Conservation (phyloP, 2,113 vertebrate species). For the Rhinolophus sinicus region DNA sequence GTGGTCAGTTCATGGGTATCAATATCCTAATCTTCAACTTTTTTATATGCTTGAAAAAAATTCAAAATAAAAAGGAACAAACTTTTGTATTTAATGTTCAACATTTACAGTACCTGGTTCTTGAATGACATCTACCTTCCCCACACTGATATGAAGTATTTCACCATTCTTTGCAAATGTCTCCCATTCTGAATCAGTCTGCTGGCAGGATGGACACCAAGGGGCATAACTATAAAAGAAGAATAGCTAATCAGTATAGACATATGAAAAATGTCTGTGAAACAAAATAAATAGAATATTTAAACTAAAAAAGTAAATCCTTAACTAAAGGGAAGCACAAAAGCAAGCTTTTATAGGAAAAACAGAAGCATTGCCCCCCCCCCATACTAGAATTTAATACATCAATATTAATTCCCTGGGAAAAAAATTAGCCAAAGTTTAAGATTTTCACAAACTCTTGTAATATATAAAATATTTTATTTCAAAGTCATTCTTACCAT, state of each 20-base stretch:
- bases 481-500: neutral
- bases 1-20: neutral
- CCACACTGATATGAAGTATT: constrained; percentile 86
- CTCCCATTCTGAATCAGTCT: constrained; percentile 91
- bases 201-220: constrained; percentile 93
- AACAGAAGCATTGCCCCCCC: neutral
- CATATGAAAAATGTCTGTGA: neutral
- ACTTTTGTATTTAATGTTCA: neutral
- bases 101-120: constrained; percentile 88
- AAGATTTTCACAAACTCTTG: constrained; percentile 16
- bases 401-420: neutral
- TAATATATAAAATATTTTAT: neutral
- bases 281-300: neutral
- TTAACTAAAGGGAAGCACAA: neutral
- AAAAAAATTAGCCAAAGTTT: neutral
- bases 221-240: constrained; percentile 89
- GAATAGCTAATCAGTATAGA: constrained; percentile 47
- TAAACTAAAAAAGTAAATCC: constrained; percentile 17
- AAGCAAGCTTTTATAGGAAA: constrained; percentile 42
- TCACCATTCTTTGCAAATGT: constrained; percentile 86
- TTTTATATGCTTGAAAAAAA: neutral
- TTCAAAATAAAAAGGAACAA: neutral
- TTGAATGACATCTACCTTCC: constrained; percentile 92
- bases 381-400: neutral
- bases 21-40: neutral